phyloP scores from a whole-genome alignment of 2,797 vertebrate species.

The Chaetophractus vellerosus region DNA sequence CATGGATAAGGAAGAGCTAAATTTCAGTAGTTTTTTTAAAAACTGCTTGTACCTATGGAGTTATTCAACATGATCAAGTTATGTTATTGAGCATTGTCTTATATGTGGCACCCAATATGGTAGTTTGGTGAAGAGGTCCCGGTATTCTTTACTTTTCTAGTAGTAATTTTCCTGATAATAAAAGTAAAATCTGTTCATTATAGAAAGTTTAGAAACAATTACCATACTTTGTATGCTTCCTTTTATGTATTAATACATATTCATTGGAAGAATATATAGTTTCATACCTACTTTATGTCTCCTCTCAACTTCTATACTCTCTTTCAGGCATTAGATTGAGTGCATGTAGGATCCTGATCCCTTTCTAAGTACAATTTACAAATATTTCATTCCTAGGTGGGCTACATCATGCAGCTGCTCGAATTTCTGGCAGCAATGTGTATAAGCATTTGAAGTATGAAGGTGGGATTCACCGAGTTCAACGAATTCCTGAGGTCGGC shows the following conservation, averaged over 20 bases:
- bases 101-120: neutral
- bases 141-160: slow-evolving; percentile 8
- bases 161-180: neutral
- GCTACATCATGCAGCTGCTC: slow-evolving; percentile 95
- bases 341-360: neutral
- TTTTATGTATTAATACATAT: slow-evolving; percentile 10
- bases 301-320: neutral
- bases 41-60: neutral
- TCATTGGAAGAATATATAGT: neutral
- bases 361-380: neutral
- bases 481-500: slow-evolving; percentile 96
- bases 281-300: slow-evolving; percentile 25
- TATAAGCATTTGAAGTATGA: slow-evolving; percentile 95
- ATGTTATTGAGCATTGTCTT: slow-evolving; percentile 6
- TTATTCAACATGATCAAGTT: slow-evolving; percentile 45
- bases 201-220: slow-evolving; percentile 52
- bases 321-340: slow-evolving; percentile 11
- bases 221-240: slow-evolving; percentile 22
- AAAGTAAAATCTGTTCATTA: slow-evolving; percentile 50
- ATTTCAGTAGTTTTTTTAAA: slow-evolving; percentile 50
- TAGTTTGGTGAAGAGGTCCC: neutral
- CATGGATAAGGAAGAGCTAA: slow-evolving; percentile 1
- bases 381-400: slow-evolving; percentile 91
- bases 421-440: slow-evolving; percentile 93
- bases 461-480: slow-evolving; percentile 96